These are phyloP conservation scores for Hippopotamus amphibius DNA, from an alignment of 2,113 vertebrate species.

Conservation along the genomic window DNA sequence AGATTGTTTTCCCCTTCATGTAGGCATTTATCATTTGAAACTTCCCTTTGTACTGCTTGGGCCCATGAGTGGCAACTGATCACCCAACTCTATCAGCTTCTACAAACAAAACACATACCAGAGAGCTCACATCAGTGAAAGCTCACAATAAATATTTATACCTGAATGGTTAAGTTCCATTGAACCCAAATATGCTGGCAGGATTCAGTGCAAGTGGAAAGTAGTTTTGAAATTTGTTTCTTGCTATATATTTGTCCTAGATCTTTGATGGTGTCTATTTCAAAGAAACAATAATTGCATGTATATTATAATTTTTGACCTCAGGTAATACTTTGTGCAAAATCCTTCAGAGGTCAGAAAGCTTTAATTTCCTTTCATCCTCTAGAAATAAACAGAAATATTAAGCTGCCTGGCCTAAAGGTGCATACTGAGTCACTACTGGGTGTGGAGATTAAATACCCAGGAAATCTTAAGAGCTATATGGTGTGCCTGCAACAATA, in stretches of 20 bases:
- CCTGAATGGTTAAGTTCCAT: too few species aligned
- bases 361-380: neutral
- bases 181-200: neutral
- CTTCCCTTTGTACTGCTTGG: too few species aligned
- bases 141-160: neutral
- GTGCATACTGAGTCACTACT: neutral
- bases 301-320: neutral
- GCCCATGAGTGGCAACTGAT: neutral
- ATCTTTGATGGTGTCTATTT: constrained; percentile 7
- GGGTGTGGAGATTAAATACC: neutral
- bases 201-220: neutral
- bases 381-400: neutral
- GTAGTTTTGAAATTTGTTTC: neutral
- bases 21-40: too few species aligned
- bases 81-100: neutral
- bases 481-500: neutral
- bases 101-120: too few species aligned
- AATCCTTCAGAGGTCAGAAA: neutral
- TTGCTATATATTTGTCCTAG: neutral
- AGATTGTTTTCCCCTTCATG: too few species aligned
- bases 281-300: neutral
- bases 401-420: neutral
- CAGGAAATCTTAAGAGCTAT: too few species aligned
- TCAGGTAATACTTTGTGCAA: neutral
- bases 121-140: neutral